Evolutionary conservation across 2,888 invertebrate genomes (phyloP).

Genomic region (Trissonchulus sp.): DNA sequence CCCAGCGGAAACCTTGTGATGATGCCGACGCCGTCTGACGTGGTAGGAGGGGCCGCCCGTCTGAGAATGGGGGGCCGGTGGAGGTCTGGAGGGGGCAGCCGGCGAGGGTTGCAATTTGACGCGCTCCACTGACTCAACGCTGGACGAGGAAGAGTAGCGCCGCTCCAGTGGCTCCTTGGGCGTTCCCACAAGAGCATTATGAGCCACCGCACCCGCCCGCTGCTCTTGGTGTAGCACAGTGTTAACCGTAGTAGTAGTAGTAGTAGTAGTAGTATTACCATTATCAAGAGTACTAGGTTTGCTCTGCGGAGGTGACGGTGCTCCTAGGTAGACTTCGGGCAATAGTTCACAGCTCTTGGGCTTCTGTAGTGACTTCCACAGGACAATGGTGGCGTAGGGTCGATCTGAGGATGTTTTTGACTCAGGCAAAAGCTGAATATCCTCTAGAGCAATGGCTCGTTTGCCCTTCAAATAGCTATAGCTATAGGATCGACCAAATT

Average conservation of each 20-base stretch:
- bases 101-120: too few relatives aligned
- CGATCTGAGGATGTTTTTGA: not conserved
- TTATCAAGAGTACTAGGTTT: too few relatives aligned
- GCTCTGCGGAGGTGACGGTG: not conserved
- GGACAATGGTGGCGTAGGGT: not conserved
- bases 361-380: conserved; percentile 17
- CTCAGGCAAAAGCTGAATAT: not conserved
- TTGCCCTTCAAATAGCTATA: not conserved
- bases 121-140: not conserved
- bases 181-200: too few relatives aligned
- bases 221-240: not conserved
- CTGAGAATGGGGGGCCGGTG: not conserved
- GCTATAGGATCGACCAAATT: not conserved
- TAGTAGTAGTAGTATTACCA: too few relatives aligned
- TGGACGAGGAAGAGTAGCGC: not conserved
- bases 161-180: too few relatives aligned
- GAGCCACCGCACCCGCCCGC: not conserved
- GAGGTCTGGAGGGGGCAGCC: not conserved
- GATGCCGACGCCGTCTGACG: not conserved
- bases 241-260: not conserved
- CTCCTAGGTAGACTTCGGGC: not conserved
- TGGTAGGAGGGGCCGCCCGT: too few relatives aligned
- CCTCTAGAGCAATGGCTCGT: not conserved
- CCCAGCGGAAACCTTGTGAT: too few relatives aligned
- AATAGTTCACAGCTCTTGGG: conserved; percentile 29